phyloP scores from a whole-genome alignment of 2,113 vertebrate species.

The Beaufortia kweichowensis region DNA sequence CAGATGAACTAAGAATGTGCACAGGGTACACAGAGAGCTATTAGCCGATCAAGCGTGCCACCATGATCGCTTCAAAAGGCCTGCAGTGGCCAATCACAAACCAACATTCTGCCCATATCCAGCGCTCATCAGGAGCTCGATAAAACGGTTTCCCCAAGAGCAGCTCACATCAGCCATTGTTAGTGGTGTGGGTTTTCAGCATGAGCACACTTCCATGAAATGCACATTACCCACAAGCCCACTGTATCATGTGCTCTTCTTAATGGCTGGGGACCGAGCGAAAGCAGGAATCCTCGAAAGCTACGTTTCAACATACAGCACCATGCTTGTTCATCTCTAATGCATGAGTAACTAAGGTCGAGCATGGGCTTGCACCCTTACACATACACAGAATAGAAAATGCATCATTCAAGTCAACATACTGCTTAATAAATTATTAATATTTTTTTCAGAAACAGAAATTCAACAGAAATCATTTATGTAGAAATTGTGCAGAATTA shows the following conservation, averaged over 20 bases:
- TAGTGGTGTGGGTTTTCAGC: slow-evolving; percentile 15
- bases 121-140: slow-evolving; percentile 10
- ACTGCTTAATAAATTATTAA: too few species aligned
- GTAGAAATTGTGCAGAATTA: too few species aligned
- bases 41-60: slow-evolving; percentile 11
- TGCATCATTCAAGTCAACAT: too few species aligned
- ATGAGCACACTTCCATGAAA: slow-evolving; percentile 22
- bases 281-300: neutral
- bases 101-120: neutral
- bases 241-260: slow-evolving; percentile 12
- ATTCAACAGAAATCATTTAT: too few species aligned
- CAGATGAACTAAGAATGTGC: neutral
- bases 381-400: too few species aligned
- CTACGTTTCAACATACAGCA: neutral
- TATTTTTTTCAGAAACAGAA: too few species aligned
- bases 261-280: neutral
- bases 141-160: slow-evolving; percentile 22
- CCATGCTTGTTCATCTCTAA: neutral
- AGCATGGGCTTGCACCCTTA: too few species aligned
- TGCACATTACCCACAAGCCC: slow-evolving; percentile 6
- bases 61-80: slow-evolving; percentile 4
- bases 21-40: slow-evolving; percentile 19
- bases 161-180: neutral
- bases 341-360: neutral
- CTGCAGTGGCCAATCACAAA: slow-evolving; percentile 28